Percentiles rank a stretch among this genome's conserved stretches.
phyloP scores from a whole-genome alignment of 1,140 invertebrate genomes.

The Probaryconus sp. region DNA sequence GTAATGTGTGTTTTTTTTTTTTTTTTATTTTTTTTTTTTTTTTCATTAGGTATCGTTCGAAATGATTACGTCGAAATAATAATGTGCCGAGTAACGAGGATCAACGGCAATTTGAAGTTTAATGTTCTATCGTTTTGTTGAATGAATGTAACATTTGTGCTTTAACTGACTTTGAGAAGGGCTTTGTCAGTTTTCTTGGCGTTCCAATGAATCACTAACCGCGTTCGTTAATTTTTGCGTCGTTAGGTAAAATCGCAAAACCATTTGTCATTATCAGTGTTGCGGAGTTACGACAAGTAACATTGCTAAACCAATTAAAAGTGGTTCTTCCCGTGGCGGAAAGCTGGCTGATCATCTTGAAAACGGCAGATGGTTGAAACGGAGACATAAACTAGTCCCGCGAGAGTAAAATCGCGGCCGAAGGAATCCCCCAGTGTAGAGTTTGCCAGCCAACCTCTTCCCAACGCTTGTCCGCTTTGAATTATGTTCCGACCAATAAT shows the following conservation, averaged over 20 bases:
- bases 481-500: slow-evolving; percentile 29
- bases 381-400: slow-evolving; percentile 49
- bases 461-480: slow-evolving; percentile 38
- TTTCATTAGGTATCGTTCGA: no score
- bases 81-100: no score
- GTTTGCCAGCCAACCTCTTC: slow-evolving; percentile 25
- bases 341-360: slow-evolving; percentile 36
- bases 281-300: slow-evolving; percentile 21
- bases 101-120: no score
- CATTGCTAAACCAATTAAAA: slow-evolving; percentile 52
- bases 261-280: slow-evolving; percentile 41
- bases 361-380: slow-evolving; percentile 23
- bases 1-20: no score
- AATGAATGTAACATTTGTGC: no score
- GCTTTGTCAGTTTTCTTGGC: not conserved
- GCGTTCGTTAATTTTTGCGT: slow-evolving; percentile 28
- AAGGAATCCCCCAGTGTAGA: slow-evolving; percentile 22
- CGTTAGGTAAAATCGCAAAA: slow-evolving; percentile 15
- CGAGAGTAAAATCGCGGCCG: slow-evolving; percentile 32
- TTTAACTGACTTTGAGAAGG: no score
- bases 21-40: no score
- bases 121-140: no score
- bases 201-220: not conserved
- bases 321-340: slow-evolving; percentile 24
- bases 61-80: no score